These are phyloP conservation scores for Pegoplata infirma DNA, from an alignment of 2,888 invertebrate species.

Conservation along the genomic window DNA sequence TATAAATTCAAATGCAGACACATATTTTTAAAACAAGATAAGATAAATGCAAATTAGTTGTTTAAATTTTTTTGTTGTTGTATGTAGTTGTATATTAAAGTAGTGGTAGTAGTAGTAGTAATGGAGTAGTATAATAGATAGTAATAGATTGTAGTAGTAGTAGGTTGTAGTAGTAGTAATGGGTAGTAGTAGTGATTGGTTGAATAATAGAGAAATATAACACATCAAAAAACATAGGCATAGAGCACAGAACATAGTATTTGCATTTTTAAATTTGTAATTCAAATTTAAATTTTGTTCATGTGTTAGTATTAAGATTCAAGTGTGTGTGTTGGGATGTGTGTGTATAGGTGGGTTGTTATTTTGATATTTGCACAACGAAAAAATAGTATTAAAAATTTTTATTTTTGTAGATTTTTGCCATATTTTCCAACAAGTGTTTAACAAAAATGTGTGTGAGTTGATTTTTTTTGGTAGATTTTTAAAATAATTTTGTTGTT, in stretches of 20 bases:
- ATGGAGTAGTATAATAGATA: background rate
- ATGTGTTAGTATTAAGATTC: background rate
- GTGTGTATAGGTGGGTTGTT: background rate
- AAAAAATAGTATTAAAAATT: background rate
- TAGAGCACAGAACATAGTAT: background rate
- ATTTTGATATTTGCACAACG: background rate
- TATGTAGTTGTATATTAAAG: slow-evolving; percentile 10
- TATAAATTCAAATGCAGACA: background rate
- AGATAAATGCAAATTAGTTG: slow-evolving; percentile 33
- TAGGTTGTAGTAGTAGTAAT: no score
- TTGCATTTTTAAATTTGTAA: no score
- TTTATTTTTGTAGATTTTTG: background rate
- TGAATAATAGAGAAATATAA: background rate
- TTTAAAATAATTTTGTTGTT: background rate
- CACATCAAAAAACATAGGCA: background rate
- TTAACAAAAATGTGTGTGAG: background rate
- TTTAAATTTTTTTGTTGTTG: no score
- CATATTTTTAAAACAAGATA: background rate
- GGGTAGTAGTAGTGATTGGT: no score
- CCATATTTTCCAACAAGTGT: background rate
- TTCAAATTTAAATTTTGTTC: background rate
- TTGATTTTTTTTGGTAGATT: background rate
- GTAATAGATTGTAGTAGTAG: no score
- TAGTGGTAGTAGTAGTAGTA: background rate
- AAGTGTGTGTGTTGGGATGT: background rate